Base-by-base conservation (phyloP, 1,140 invertebrate species). In the Idris sp. region DNA sequence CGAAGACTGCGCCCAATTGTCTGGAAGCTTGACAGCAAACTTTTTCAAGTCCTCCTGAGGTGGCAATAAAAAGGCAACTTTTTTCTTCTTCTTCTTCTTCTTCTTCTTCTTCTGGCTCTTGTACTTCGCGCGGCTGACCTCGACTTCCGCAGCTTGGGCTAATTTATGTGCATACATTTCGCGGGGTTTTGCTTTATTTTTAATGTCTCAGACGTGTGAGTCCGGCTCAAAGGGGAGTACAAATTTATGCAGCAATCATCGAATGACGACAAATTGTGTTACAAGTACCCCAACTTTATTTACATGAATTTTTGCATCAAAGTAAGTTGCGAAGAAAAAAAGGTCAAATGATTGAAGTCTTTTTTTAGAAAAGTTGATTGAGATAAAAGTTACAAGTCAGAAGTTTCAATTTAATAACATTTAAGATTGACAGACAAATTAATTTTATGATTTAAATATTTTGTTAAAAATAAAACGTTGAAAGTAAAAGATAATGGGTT, bases 81-180 rank as follows among this genome's bases (percentile, higher is more conserved):
- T 61, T 62, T 51, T 14, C 2, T n/a, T 46, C 48, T 62, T 48
- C n/a, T 0, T 15, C 5, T n/a, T 35, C n/a, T n/a, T n/a, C n/a
- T n/a, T n/a, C n/a, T n/a, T n/a, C n/a, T n/a, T n/a, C n/a, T n/a
- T n/a, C n/a, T n/a, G n/a, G n/a, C n/a, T n/a, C n/a, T n/a, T n/a
- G n/a, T n/a, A n/a, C n/a, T n/a, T n/a, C n/a, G n/a, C n/a, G n/a
- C n/a, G n/a, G 33, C 36, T 64, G 72, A 74, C 62, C 72, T 56
- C 41, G 51, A 68, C 46, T 59, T 67, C 41, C 30, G 26, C 59
- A 8, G 14, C 7, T 11, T 53, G 53, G 64, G 46, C 72, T 75
- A 69, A 75, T 75, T 75, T 75, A 75, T 75, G 72, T 36, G 72
- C 72, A 75, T 75, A 64, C 36, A 75, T 75, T 75, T 69, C 38